Conservation (phyloP, 2,888 invertebrate species). For the Epistrophe eligans region DNA sequence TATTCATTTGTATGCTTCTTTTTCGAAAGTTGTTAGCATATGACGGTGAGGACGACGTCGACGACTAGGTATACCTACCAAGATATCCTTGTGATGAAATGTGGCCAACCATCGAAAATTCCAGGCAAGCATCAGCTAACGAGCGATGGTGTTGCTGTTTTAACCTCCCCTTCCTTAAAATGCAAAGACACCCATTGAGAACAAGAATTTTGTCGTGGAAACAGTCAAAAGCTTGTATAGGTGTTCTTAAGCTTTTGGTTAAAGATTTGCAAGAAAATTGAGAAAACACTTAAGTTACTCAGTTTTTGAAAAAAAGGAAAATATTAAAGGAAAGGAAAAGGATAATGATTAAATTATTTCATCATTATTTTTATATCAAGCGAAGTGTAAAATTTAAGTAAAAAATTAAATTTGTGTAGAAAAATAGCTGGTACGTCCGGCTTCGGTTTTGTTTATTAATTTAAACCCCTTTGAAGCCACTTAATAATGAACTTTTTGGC, state of each 20-base stretch:
- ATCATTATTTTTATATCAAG: too few relatives aligned
- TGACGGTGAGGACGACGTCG: conserved; percentile 37
- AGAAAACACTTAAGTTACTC: too few relatives aligned
- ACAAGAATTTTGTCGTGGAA: conserved; percentile 4
- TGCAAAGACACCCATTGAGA: conserved; percentile 43
- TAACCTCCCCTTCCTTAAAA: not conserved
- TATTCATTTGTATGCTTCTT: conserved; percentile 41
- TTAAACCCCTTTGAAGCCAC: too few relatives aligned
- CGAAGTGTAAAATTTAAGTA: too few relatives aligned
- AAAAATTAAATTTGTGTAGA: too few relatives aligned
- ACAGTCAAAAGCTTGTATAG: not conserved
- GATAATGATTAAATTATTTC: too few relatives aligned
- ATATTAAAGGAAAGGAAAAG: too few relatives aligned
- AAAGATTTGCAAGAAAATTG: too few relatives aligned
- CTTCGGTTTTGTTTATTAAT: too few relatives aligned
- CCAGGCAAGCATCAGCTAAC: conserved; percentile 37
- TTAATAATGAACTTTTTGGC: too few relatives aligned
- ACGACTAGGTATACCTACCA: not conserved
- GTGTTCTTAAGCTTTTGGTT: not conserved
- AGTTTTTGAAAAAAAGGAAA: too few relatives aligned
- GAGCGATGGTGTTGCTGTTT: conserved; percentile 54
- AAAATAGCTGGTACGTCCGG: too few relatives aligned
- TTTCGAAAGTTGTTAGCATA: conserved; percentile 61
- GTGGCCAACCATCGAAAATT: conserved; percentile 58
- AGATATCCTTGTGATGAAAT: conserved; percentile 69